Evolutionary conservation across 2,113 vertebrate species (phyloP).

Genomic region (Paracyprichromis sp.): DNA sequence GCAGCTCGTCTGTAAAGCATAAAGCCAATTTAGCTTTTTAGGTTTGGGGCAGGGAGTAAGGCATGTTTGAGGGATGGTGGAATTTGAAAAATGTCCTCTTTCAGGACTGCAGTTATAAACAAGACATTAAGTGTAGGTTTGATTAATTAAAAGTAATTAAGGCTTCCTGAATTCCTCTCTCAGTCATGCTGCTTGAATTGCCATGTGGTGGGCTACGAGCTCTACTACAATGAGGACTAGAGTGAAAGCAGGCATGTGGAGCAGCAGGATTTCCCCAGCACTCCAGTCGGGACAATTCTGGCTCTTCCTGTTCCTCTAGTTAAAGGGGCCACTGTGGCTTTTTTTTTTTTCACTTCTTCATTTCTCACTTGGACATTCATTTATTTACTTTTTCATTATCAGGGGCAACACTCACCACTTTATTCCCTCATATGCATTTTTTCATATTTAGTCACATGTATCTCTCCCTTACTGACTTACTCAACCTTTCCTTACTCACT

Average conservation of each 20-base stretch:
- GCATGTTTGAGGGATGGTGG: slow-evolving; percentile 9
- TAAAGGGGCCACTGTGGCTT: neutral
- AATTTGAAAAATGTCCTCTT: slow-evolving; percentile 43
- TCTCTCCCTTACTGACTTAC: neutral
- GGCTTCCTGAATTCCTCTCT: slow-evolving; percentile 23
- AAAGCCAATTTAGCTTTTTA: neutral
- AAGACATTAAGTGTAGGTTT: slow-evolving; percentile 29
- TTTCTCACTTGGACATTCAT: neutral
- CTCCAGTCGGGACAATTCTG: neutral
- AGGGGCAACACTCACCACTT: neutral
- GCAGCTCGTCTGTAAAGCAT: neutral
- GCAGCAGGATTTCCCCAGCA: slow-evolving; percentile 36
- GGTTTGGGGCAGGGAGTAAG: neutral
- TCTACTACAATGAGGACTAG: slow-evolving; percentile 6
- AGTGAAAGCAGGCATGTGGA: slow-evolving; percentile 11
- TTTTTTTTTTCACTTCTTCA: neutral
- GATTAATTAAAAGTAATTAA: slow-evolving; percentile 19
- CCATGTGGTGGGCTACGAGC: neutral
- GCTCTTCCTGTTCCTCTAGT: neutral
- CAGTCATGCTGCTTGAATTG: neutral
- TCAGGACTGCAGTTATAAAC: slow-evolving; percentile 24
- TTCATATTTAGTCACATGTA: neutral
- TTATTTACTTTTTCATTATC: neutral
- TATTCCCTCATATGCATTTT: neutral
- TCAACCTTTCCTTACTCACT: neutral